A percentile compares a stretch with the other conserved stretches of the same genome.
Evolutionary conservation across 2,113 vertebrate genomes (phyloP).

Genomic region (Heptranchias perlo): DNA sequence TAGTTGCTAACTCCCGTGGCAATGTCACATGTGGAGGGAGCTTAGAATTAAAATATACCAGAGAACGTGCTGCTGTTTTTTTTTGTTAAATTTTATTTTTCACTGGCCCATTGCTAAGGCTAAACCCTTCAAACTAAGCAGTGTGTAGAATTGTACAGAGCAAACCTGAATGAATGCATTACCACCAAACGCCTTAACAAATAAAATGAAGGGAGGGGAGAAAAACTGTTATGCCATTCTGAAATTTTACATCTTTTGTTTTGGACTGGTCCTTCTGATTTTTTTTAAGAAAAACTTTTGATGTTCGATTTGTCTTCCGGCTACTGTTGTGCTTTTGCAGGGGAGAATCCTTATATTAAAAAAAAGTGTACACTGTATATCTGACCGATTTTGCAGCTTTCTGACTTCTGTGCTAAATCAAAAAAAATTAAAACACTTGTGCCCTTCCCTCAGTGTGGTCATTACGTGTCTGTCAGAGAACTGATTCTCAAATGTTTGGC

Average conservation of each 20-base stretch:
- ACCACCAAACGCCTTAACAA: constrained; percentile 25
- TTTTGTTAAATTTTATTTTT: neutral
- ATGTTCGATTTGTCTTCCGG: neutral
- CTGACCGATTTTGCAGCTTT: neutral
- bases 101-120: neutral
- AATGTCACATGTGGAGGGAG: too few species aligned
- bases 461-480: neutral
- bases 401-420: neutral
- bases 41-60: neutral
- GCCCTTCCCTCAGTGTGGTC: neutral
- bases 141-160: neutral
- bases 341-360: neutral
- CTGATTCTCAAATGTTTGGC: neutral
- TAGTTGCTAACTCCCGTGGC: neutral
- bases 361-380: neutral
- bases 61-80: neutral
- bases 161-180: neutral
- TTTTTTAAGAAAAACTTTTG: neutral
- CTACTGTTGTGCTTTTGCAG: neutral
- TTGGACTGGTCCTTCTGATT: neutral
- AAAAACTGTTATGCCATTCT: neutral
- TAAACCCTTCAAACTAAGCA: neutral
- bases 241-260: neutral
- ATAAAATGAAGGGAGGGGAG: neutral
- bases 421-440: neutral